Evolutionary conservation across 2,113 vertebrate genomes (phyloP).

Genomic region (Mustela nigripes): DNA sequence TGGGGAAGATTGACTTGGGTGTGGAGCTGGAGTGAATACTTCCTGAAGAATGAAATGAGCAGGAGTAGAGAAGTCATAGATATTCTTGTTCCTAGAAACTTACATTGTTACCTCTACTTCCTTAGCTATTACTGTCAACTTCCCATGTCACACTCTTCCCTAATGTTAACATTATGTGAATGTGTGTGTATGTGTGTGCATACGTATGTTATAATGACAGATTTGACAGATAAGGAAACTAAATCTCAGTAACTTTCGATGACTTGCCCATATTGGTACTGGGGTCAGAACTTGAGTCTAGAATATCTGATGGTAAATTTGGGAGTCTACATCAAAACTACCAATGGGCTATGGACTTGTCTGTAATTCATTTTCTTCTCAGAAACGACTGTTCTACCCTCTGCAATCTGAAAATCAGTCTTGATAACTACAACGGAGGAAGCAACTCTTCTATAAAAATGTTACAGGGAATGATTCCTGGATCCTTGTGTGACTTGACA

Average conservation of each 20-base stretch:
- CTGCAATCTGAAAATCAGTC: constrained; percentile 2
- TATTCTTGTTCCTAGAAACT: background rate
- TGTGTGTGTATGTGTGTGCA: background rate
- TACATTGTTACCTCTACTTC: background rate
- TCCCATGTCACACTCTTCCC: background rate
- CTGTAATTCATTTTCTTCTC: constrained; percentile 25
- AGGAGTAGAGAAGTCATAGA: background rate
- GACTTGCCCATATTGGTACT: background rate
- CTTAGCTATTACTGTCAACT: background rate
- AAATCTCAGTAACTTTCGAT: background rate
- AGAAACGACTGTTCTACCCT: background rate
- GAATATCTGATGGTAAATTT: background rate
- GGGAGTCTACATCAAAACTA: background rate
- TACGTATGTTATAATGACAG: constrained; percentile 2
- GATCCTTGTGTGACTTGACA: background rate
- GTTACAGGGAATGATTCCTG: background rate
- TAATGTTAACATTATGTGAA: background rate
- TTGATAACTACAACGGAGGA: background rate
- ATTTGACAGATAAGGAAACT: constrained; percentile 20
- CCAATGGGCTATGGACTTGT: background rate
- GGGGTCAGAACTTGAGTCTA: background rate
- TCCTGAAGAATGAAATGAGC: background rate
- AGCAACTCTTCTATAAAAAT: background rate
- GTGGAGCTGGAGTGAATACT: background rate
- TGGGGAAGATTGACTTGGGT: background rate